phyloP scores from a whole-genome alignment of 2,797 vertebrate genomes.

The Antrozous pallidus region DNA sequence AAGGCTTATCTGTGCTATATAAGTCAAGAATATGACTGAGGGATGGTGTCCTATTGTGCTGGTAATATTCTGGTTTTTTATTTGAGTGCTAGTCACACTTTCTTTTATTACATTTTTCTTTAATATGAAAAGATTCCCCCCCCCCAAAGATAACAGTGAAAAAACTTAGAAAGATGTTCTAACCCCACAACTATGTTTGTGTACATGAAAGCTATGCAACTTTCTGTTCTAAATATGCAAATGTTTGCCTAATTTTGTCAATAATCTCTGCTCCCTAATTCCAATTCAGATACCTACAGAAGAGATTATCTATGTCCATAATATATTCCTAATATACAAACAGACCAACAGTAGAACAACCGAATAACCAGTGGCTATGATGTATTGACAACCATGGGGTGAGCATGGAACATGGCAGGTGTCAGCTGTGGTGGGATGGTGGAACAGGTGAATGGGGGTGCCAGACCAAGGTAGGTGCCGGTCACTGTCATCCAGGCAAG shows the following conservation, averaged over 20 bases:
- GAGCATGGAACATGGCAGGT: too few species aligned
- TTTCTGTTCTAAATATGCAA: not conserved
- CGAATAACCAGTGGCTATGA: too few species aligned
- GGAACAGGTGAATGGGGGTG: too few species aligned
- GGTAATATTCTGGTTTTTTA: not conserved
- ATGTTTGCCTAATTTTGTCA: not conserved
- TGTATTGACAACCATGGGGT: too few species aligned
- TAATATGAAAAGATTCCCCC: not conserved
- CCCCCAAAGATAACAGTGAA: not conserved
- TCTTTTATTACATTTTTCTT: not conserved
- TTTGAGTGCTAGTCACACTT: not conserved
- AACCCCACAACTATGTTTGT: conserved; percentile 5
- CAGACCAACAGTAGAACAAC: too few species aligned
- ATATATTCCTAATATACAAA: too few species aligned
- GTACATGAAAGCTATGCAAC: not conserved
- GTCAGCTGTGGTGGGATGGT: too few species aligned
- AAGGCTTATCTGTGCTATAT: not conserved
- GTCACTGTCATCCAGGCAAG: too few species aligned
- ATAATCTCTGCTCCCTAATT: not conserved
- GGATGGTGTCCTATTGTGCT: not conserved
- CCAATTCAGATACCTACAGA: not conserved
- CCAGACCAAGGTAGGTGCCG: too few species aligned
- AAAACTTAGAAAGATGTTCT: not conserved
- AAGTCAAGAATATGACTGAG: not conserved
- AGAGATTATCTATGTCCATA: not conserved